A percentile compares a stretch with the other conserved stretches of the same genome.
These are phyloP conservation scores for Echinarachnius parma DNA, from an alignment of 53 echinoderm and acorn worm genomes.

Conservation along the genomic window DNA sequence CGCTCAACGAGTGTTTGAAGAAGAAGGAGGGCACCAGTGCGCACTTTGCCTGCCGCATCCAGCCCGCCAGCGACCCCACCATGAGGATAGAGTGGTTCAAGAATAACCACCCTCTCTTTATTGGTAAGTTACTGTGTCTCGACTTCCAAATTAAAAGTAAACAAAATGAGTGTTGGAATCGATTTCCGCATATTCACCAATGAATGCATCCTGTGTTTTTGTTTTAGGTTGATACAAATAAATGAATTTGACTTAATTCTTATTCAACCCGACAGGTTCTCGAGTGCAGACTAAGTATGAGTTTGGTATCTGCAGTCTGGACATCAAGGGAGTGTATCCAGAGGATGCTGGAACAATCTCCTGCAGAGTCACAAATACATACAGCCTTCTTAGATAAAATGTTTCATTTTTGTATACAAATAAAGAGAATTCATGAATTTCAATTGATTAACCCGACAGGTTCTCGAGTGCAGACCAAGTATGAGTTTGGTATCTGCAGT, in stretches of 20 bases:
- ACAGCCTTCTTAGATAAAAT: no score
- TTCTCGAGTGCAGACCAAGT: conserved; percentile 77
- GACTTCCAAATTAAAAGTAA: no score
- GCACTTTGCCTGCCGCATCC: conserved; percentile 86
- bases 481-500: conserved; percentile 92
- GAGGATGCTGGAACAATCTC: conserved; percentile 90
- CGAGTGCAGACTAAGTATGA: conserved; percentile 81
- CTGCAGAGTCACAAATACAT: conserved; percentile 80
- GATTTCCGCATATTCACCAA: no score
- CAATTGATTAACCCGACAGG: conserved; percentile 48
- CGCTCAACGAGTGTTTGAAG: conserved; percentile 63
- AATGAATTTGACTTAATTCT: no score
- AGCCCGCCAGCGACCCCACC: conserved; percentile 74
- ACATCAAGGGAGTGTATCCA: conserved; percentile 86
- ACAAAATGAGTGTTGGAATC: no score
- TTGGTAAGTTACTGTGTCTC: conserved; percentile 76
- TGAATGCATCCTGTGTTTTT: no score
- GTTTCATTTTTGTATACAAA: no score
- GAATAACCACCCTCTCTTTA: conserved; percentile 71
- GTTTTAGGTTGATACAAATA: no score
- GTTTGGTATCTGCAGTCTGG: conserved; percentile 90
- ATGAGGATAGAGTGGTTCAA: conserved; percentile 88
- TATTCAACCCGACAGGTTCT: conserved; percentile 75
- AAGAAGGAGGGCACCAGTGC: conserved; percentile 81
- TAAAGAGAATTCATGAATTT: background rate